Percentiles rank a stretch among this genome's conserved stretches.
phyloP scores from a whole-genome alignment of 2,113 vertebrate species.

The Lamprologus speciosus region DNA sequence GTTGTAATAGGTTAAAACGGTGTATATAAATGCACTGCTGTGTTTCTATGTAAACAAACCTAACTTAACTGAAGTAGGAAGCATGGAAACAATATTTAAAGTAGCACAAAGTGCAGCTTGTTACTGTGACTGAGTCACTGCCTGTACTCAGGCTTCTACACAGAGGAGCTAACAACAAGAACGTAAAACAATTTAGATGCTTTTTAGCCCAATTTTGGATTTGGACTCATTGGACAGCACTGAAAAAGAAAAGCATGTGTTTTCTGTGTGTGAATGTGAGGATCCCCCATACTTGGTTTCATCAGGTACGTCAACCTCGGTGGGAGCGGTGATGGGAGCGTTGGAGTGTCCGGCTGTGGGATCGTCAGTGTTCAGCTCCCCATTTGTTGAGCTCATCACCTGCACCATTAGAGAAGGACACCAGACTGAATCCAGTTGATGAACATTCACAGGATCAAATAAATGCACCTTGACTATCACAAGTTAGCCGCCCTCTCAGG shows the following conservation, averaged over 20 bases:
- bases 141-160: neutral
- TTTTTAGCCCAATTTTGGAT: neutral
- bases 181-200: neutral
- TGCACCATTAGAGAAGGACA: slow-evolving; percentile 40
- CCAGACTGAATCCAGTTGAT: neutral
- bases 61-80: neutral
- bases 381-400: slow-evolving; percentile 97
- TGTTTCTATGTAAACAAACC: neutral
- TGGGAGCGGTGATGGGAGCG: slow-evolving; percentile 91
- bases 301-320: slow-evolving; percentile 92
- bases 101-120: neutral
- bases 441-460: neutral
- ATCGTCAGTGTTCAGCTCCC: slow-evolving; percentile 94
- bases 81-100: neutral
- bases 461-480: neutral
- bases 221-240: neutral
- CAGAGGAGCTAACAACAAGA: neutral
- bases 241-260: neutral
- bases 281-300: slow-evolving; percentile 84
- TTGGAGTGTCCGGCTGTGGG: slow-evolving; percentile 95
- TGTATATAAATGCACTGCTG: neutral
- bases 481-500: neutral
- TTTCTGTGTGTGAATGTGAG: neutral
- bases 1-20: neutral
- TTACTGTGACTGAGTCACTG: neutral